Conservation (phyloP, 2,888 invertebrate species). For the Rosalia funebris region DNA sequence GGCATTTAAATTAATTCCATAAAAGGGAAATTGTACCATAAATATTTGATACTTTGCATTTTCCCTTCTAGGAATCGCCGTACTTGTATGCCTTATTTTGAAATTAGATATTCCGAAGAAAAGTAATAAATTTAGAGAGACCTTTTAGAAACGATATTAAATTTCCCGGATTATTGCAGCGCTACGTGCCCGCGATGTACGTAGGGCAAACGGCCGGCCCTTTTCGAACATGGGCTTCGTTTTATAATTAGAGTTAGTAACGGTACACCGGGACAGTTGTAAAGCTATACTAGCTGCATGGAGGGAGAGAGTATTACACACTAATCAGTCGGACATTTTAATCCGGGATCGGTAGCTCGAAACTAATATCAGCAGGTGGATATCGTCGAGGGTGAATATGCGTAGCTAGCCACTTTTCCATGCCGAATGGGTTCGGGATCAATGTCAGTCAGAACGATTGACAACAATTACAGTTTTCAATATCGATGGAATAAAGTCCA, state of each 20-base stretch:
- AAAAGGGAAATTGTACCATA: conserved; percentile 24
- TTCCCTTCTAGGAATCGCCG: conserved; percentile 2
- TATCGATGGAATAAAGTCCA: no score
- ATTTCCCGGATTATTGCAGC: conserved; percentile 31
- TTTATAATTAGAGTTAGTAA: conserved; percentile 39
- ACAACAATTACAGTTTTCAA: no score
- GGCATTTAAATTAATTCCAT: conserved; percentile 25
- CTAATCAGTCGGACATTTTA: conserved; percentile 45
- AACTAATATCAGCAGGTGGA: conserved; percentile 39
- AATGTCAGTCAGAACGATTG: neutral
- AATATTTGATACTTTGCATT: conserved; percentile 26
- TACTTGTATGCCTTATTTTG: conserved; percentile 20
- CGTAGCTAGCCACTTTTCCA: neutral
- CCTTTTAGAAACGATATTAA: conserved; percentile 30
- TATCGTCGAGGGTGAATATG: conserved; percentile 20
- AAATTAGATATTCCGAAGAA: conserved; percentile 31
- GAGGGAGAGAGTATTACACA: conserved; percentile 36
- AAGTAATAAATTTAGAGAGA: conserved; percentile 26
- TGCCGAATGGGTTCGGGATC: neutral
- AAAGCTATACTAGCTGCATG: conserved; percentile 37
- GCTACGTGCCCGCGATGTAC: conserved; percentile 7
- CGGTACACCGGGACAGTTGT: conserved; percentile 39
- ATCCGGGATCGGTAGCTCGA: conserved; percentile 35
- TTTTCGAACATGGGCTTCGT: conserved; percentile 25
- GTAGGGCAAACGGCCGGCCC: conserved; percentile 2